Percentiles rank a stretch among this genome's conserved stretches.
Evolutionary conservation across 2,113 vertebrate species (phyloP).

Genomic region (Odocoileus hemionus): DNA sequence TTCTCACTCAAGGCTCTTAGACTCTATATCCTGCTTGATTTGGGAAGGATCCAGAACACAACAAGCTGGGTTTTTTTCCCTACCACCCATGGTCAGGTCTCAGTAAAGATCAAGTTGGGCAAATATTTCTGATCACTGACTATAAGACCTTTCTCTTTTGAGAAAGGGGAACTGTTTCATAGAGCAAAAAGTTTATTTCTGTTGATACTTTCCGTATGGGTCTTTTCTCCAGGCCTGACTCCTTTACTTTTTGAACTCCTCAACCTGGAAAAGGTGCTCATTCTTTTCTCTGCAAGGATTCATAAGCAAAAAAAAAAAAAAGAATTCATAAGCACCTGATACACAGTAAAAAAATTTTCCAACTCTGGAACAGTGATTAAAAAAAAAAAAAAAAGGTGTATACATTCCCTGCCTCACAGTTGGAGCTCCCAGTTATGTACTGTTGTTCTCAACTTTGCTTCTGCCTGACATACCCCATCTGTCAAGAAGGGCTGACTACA

Average conservation of each 20-base stretch:
- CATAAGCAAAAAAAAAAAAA: neutral
- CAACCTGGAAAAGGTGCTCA: neutral
- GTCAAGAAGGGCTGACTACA: neutral
- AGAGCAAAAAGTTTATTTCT: neutral
- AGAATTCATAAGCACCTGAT: neutral
- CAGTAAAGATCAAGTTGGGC: neutral
- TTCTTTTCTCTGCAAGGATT: neutral
- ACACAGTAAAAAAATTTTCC: neutral
- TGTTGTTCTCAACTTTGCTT: neutral
- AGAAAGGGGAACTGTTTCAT: neutral
- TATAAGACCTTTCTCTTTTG: neutral
- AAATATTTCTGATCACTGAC: neutral
- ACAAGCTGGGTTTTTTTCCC: neutral
- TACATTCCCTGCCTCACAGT: neutral
- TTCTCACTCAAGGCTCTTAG: neutral
- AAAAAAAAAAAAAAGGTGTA: neutral
- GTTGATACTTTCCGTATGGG: neutral
- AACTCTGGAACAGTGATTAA: neutral
- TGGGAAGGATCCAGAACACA: neutral
- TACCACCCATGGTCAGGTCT: neutral
- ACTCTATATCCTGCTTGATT: neutral
- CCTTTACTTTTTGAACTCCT: neutral
- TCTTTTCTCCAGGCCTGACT: neutral
- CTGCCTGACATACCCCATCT: neutral
- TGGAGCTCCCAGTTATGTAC: neutral